These are phyloP conservation scores for Rosalia funebris DNA, from an alignment of 2,888 invertebrate species.

Conservation along the genomic window DNA sequence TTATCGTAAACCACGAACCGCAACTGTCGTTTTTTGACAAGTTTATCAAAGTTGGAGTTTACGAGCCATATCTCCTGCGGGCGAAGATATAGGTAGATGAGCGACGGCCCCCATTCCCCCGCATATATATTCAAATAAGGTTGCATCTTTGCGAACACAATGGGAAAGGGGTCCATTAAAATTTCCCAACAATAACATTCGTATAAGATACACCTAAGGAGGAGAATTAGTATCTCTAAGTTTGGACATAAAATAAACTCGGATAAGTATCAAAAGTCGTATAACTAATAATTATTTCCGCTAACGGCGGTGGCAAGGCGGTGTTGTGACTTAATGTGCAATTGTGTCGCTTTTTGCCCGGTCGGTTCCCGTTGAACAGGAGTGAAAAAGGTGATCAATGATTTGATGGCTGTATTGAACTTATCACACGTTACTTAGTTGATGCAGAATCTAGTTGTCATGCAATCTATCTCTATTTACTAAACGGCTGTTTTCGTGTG, in stretches of 20 bases:
- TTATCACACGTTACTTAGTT: too few relatives aligned
- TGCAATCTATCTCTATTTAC: too few relatives aligned
- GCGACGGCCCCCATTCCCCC: slow-evolving; percentile 11
- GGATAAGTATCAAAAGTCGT: slow-evolving; percentile 52
- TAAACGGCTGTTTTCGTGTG: too few relatives aligned
- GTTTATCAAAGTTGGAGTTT: slow-evolving; percentile 33
- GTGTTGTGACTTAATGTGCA: not conserved
- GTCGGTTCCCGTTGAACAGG: not conserved
- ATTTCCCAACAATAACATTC: slow-evolving; percentile 48
- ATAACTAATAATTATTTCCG: slow-evolving; percentile 53
- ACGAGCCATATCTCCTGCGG: slow-evolving; percentile 30
- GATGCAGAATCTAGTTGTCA: too few relatives aligned
- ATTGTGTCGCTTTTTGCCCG: not conserved
- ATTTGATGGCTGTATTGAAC: too few relatives aligned
- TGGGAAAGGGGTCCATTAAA: slow-evolving; percentile 44
- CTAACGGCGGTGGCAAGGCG: slow-evolving; percentile 19
- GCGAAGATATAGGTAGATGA: slow-evolving; percentile 26
- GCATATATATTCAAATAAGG: slow-evolving; percentile 31
- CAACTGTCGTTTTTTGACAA: slow-evolving; percentile 34
- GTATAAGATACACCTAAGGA: slow-evolving; percentile 43
- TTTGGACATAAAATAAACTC: slow-evolving; percentile 51
- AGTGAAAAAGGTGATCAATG: too few relatives aligned
- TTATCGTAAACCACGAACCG: slow-evolving; percentile 27
- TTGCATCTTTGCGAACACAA: slow-evolving; percentile 30
- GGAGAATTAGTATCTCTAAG: slow-evolving; percentile 44